A percentile compares a stretch with the other conserved stretches of the same genome.
These are phyloP conservation scores for Acanthosepion esculentum DNA, from an alignment of 2,888 invertebrate genomes.

Conservation along the genomic window DNA sequence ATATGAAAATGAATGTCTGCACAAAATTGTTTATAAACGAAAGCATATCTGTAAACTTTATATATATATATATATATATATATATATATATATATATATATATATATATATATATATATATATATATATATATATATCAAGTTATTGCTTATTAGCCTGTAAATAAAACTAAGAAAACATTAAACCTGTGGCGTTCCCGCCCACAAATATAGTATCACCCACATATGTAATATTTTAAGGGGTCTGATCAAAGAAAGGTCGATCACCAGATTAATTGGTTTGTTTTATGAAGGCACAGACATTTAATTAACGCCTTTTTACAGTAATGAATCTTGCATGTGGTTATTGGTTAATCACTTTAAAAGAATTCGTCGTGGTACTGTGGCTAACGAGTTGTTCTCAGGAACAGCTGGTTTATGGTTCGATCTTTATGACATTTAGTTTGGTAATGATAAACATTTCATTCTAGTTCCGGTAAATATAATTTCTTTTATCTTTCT, in stretches of 20 bases:
- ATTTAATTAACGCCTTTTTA: neutral
- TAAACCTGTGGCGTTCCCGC: neutral
- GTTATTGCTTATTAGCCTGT: neutral
- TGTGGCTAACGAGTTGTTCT: neutral
- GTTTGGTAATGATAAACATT: no score
- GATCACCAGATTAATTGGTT: neutral
- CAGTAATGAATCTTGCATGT: neutral
- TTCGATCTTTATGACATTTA: no score
- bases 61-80: no score
- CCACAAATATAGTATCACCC: neutral
- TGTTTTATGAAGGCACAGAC: neutral
- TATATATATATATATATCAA: neutral
- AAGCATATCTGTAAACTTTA: neutral
- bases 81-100: neutral
- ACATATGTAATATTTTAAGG: neutral
- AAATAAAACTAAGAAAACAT: neutral
- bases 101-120: slow-evolving; percentile 24
- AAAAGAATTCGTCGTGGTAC: neutral
- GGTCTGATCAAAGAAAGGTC: neutral
- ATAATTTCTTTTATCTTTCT: no score
- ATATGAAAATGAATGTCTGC: no score
- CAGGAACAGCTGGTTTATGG: neutral
- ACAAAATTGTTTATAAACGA: neutral
- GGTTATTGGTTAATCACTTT: neutral
- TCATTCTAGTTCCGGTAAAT: no score